Evolutionary conservation across 2,888 invertebrate genomes (phyloP), one percentile per base, ranked within the genome.

Genomic region (Spilarctia lutea): DNA sequence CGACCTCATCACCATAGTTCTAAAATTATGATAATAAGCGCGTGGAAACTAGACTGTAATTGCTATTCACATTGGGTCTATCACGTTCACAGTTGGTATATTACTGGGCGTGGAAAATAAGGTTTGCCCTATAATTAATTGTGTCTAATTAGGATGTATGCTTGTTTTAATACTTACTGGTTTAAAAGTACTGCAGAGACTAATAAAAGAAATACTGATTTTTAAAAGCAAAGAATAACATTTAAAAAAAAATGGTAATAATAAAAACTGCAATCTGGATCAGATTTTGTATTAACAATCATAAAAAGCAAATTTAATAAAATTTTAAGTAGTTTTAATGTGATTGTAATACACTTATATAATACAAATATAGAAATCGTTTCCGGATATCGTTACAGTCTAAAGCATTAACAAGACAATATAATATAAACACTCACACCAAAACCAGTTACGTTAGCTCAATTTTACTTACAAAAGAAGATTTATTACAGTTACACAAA

Each of bases 401-500:
- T 56, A 52, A 20, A 52, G n/a, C 8, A n/a, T n/a, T 52, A 52
- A 52, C 24, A n/a, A 56, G 3, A 7, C 10, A n/a, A 8, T n/a
- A 24, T 24, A 52, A 52, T 56, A 27, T 1, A 0, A n/a, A 56
- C n/a, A 3, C n/a, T 27, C 0, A 56, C 27, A 11, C 13, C 11
- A 56, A 13, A n/a, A 56, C 11, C n/a, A 56, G n/a, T 56, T 56
- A 0, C n/a, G n/a, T 24, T 24, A 52, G 52, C 56, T 56, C n/a
- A 60, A 60, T 1, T 60, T 63, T 16, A 30, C 16, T 27, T 30
- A 6, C 30, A 63, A 16, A 18, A 18, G n/a, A 75, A 75, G 73
- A 75, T 75, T 73, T 75, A 81, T 81, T 81, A 70, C 80, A 81
- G 79, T 84, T 81, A 86, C 81, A 81, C 79, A 76, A 82, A 78